phyloP scores from a whole-genome alignment of 1,140 invertebrate species.

The Drosophila bocki region DNA sequence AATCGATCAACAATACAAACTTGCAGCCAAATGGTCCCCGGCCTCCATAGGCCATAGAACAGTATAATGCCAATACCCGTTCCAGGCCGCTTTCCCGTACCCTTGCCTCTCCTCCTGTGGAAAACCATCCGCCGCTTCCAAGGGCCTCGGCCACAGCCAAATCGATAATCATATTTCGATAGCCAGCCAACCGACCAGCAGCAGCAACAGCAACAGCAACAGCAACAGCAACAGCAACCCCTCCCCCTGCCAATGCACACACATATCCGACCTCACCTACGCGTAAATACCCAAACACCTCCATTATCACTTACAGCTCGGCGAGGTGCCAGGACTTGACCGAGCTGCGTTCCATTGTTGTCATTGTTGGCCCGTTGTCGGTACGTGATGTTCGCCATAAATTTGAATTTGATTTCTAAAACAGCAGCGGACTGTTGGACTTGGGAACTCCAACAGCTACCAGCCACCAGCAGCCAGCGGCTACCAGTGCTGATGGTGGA shows the following conservation, averaged over 20 bases:
- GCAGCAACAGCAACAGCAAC: neutral
- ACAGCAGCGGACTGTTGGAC: conserved; percentile 40
- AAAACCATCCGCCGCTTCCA: conserved; percentile 60
- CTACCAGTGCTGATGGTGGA: conserved; percentile 58
- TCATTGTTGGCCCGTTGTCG: conserved; percentile 58
- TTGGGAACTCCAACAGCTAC: conserved; percentile 14
- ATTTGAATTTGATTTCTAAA: conserved; percentile 84
- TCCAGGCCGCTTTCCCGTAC: neutral
- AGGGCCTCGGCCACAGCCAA: conserved; percentile 57
- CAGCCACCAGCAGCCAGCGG: neutral
- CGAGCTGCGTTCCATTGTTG: conserved; percentile 47
- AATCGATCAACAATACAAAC: conserved; percentile 85
- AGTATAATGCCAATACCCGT: conserved; percentile 29
- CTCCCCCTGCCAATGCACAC: conserved; percentile 3
- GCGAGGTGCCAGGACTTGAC: conserved; percentile 40
- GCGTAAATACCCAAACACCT: conserved; percentile 76
- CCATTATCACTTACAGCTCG: conserved; percentile 74
- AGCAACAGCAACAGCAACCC: neutral
- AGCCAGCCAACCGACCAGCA: conserved; percentile 18
- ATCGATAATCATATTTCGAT: conserved; percentile 82
- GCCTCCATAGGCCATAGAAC: conserved; percentile 46
- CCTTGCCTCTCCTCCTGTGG: conserved; percentile 16
- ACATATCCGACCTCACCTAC: conserved; percentile 62
- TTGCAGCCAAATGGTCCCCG: conserved; percentile 78
- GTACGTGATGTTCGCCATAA: conserved; percentile 81